Base-by-base conservation (phyloP, 2,113 vertebrate species). In the Pardalotus punctatus region DNA sequence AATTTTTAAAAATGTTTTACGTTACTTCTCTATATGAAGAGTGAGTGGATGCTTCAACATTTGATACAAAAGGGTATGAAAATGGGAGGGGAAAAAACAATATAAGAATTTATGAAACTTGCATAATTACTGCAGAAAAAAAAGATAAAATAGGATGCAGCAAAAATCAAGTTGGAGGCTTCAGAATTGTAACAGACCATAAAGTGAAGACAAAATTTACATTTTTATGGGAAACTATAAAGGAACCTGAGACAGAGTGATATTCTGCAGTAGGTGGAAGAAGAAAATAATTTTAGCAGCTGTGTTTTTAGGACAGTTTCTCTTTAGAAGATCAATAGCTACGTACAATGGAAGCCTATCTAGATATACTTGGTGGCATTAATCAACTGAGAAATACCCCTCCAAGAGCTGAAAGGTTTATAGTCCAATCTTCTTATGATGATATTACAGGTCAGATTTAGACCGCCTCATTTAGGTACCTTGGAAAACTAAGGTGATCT, bases 161-260 rank as follows among this genome's bases (percentile, higher is more conserved):
- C 45, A 93, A 85, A 91, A 93, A 82, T 87, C 87, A 85, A 87
- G 61, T 72, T 86, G 50, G 6, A 61, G 35, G 27, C 36, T 95
- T 95, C 73, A 93, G 65, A 93, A 91, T 20, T 88, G 28, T 73
- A 93, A 57, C 31, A 28, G 73, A 67, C 61, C 36, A 84, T 91
- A 89, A 94, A 91, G 19, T 58, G 25, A 82, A 94, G 91, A 81
- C 22, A 95, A 91, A 97, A 96, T 95, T 93, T 94, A 94, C 91
- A 95, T 96, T 95, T 96, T 96, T 79, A 96, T 93, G 81, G 42
- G 73, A 88, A 69, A 86, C 76, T 86, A 92, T 89, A 94, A 90
- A 94, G 93, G 76, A 88, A 76, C 25, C 22, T 53, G 50, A 91
- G 58, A 56, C 54, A 90, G 28, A 74, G 31, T 65, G 21, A 76